Conservation (phyloP, 2,113 vertebrate genomes). For the Sinocyclocheilus anophthalmus region DNA sequence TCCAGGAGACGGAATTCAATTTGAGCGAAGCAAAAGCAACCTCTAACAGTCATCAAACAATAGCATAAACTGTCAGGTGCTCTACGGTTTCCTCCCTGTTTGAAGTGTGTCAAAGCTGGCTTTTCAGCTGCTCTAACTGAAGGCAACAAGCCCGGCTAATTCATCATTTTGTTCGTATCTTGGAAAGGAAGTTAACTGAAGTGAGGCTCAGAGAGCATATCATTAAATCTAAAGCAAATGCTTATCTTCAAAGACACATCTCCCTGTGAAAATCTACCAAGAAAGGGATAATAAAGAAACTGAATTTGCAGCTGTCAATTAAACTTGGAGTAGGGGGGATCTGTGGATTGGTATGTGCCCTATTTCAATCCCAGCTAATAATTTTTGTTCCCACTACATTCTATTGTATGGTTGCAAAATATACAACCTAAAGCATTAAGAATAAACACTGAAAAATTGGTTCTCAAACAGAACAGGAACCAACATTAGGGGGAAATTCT, state of each 20-base stretch:
- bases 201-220: slow-evolving; percentile 54
- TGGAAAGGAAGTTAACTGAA: slow-evolving; percentile 54
- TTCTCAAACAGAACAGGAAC: too few species aligned
- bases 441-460: too few species aligned
- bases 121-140: slow-evolving; percentile 26
- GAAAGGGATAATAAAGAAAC: slow-evolving; percentile 37
- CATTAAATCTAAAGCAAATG: slow-evolving; percentile 56
- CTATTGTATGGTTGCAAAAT: too few species aligned
- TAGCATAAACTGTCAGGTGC: slow-evolving; percentile 56
- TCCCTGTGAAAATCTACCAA: slow-evolving; percentile 37
- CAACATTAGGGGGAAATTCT: too few species aligned
- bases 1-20: slow-evolving; percentile 57
- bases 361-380: neutral
- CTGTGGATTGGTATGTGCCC: neutral
- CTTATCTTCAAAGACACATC: slow-evolving; percentile 51
- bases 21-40: slow-evolving; percentile 49
- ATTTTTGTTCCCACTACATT: neutral
- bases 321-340: slow-evolving; percentile 6
- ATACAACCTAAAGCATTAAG: too few species aligned
- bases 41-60: slow-evolving; percentile 54
- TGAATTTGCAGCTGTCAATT: slow-evolving; percentile 48
- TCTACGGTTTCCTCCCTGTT: slow-evolving; percentile 43
- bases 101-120: slow-evolving; percentile 38
- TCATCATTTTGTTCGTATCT: slow-evolving; percentile 57
- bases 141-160: slow-evolving; percentile 49